Conservation (phyloP, 1,140 invertebrate species). For the Pseudomyrmex pallidus region DNA sequence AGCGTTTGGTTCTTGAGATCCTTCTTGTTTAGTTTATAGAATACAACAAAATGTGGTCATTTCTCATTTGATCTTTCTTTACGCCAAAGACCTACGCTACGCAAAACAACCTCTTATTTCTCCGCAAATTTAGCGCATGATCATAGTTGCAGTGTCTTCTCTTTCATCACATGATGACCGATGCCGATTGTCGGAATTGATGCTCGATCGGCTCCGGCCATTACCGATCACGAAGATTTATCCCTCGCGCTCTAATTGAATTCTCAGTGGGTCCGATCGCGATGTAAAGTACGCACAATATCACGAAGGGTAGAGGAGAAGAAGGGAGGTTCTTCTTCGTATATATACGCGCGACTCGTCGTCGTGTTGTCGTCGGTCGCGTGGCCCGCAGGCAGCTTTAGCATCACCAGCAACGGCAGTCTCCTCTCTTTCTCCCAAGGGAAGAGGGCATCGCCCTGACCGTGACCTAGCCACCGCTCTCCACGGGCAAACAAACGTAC, state of each 20-base stretch:
- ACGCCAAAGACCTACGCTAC: no score
- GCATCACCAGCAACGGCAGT: conserved; percentile 19
- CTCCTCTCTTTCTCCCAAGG: conserved; percentile 72
- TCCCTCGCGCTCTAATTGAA: conserved; percentile 37
- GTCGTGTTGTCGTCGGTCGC: conserved; percentile 18
- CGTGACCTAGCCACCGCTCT: conserved; percentile 81
- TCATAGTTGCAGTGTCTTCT: neutral
- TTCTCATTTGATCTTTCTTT: no score
- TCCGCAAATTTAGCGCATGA: no score
- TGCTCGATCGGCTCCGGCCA: neutral
- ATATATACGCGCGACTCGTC: conserved; percentile 13
- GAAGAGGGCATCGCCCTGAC: conserved; percentile 84
- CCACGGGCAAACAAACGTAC: conserved; percentile 71
- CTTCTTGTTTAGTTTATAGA: no score
- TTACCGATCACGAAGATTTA: conserved; percentile 29
- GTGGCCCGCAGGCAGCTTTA: conserved; percentile 45
- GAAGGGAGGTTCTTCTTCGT: neutral
- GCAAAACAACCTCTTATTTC: no score
- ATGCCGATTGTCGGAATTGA: conserved; percentile 34
- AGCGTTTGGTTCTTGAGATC: no score
- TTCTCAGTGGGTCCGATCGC: conserved; percentile 31
- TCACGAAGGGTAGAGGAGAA: neutral
- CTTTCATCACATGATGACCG: neutral
- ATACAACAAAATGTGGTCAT: no score
- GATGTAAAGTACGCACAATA: conserved; percentile 32